Percentiles rank a stretch among this genome's conserved stretches.
phyloP scores from a whole-genome alignment of 2,113 vertebrate genomes.

The Tragelaphus scriptus region DNA sequence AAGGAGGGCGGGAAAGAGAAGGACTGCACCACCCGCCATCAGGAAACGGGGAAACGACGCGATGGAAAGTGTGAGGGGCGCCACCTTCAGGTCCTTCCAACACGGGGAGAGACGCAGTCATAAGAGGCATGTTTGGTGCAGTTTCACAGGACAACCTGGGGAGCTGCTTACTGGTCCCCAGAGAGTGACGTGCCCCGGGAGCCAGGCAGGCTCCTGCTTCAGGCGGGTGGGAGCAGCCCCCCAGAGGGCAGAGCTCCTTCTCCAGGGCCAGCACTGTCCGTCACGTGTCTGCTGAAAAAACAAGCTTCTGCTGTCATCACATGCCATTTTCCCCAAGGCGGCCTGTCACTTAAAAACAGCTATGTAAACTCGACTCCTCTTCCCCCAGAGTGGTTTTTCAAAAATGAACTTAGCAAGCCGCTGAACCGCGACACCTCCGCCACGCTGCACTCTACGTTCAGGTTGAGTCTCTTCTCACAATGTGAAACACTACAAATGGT shows the following conservation, averaged over 20 bases:
- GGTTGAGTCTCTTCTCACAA: background rate
- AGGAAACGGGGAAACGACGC: rapidly evolving
- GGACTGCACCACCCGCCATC: background rate
- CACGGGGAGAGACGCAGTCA: background rate
- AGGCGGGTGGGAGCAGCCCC: rapidly evolving
- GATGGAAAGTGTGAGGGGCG: rapidly evolving
- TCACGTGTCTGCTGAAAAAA: background rate
- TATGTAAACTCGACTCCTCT: background rate
- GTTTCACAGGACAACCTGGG: background rate
- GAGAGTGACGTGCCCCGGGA: background rate
- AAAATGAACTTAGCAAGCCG: background rate
- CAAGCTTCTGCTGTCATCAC: background rate
- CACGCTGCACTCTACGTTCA: rapidly evolving
- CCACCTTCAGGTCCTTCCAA: background rate
- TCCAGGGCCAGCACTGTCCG: background rate
- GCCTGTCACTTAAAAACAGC: background rate
- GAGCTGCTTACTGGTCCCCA: background rate
- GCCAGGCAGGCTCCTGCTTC: background rate
- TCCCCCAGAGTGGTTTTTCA: background rate
- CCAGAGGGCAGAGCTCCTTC: background rate
- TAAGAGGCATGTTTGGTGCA: background rate
- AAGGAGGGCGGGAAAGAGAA: rapidly evolving
- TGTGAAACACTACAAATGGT: background rate
- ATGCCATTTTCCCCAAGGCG: background rate
- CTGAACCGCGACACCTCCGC: background rate